These are phyloP conservation scores for Lasioglossum zephyrum DNA, from an alignment of 2,888 invertebrate genomes.

Conservation along the genomic window DNA sequence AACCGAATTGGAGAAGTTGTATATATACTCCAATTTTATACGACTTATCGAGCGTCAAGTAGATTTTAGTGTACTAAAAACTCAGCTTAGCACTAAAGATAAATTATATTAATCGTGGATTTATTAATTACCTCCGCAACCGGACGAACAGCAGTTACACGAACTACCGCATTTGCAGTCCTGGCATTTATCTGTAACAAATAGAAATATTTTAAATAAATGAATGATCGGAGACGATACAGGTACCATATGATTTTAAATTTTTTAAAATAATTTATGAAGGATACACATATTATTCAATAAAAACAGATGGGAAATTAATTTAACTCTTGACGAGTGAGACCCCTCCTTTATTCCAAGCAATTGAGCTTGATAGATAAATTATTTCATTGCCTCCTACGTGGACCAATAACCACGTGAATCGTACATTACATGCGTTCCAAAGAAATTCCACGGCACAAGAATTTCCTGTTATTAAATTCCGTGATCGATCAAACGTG, in stretches of 20 bases:
- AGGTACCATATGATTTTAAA: not conserved
- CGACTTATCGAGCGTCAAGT: not conserved
- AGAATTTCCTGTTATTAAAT: constrained; percentile 29
- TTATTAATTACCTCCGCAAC: constrained; percentile 69
- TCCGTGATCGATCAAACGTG: not conserved
- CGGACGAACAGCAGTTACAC: constrained; percentile 79
- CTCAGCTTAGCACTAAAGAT: not conserved
- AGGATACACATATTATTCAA: constrained; percentile 23
- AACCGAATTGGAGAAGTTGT: not conserved
- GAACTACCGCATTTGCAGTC: constrained; percentile 80
- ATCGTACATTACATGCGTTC: not conserved
- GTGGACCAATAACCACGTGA: not conserved
- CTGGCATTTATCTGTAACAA: constrained; percentile 77
- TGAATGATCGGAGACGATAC: not conserved
- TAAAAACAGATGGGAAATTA: not conserved
- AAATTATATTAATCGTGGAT: constrained; percentile 4
- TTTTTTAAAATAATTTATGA: constrained; percentile 12
- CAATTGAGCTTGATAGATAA: constrained; percentile 43
- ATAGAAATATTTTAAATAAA: constrained; percentile 17
- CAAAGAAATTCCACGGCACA: constrained; percentile 7
- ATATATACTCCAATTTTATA: not conserved
- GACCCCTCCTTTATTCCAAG: not conserved
- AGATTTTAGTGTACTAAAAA: not conserved
- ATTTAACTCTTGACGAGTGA: constrained; percentile 44
- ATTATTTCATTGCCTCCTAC: constrained; percentile 37